phyloP scores from a whole-genome alignment of 2,113 vertebrate species.

The Cynocephalus volans region DNA sequence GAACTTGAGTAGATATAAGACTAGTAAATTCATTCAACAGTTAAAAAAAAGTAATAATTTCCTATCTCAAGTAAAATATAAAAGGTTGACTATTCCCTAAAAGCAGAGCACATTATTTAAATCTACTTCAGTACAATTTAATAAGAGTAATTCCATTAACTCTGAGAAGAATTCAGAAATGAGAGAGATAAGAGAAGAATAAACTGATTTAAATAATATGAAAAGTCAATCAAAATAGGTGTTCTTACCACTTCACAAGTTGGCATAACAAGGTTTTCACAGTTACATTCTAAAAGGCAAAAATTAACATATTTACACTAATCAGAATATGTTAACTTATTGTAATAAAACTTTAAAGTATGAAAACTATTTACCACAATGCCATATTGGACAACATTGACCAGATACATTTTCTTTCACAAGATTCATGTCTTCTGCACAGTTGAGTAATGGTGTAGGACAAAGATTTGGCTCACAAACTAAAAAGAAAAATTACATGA shows the following conservation, averaged over 20 bases:
- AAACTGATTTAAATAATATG: slow-evolving; percentile 15
- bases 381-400: slow-evolving; percentile 94
- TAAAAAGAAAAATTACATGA: slow-evolving; percentile 81
- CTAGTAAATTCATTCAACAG: background rate
- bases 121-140: background rate
- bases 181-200: background rate
- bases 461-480: slow-evolving; percentile 96
- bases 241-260: slow-evolving; percentile 95
- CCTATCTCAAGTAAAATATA: background rate
- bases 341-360: slow-evolving; percentile 59
- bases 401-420: slow-evolving; percentile 91
- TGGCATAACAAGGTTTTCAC: slow-evolving; percentile 91
- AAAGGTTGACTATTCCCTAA: background rate
- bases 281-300: slow-evolving; percentile 94
- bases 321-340: slow-evolving; percentile 10
- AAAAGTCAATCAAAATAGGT: slow-evolving; percentile 55
- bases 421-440: slow-evolving; percentile 92
- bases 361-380: slow-evolving; percentile 93
- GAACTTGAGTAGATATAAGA: background rate
- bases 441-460: slow-evolving; percentile 89
- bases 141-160: background rate
- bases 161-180: slow-evolving; percentile 41
- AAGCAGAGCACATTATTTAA: slow-evolving; percentile 9
- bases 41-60: background rate
- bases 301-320: slow-evolving; percentile 56